A percentile compares a stretch with the other conserved stretches of the same genome.
These are phyloP conservation scores for Drosophila kurseongensis DNA, from an alignment of 1,140 invertebrate genomes.

Conservation along the genomic window DNA sequence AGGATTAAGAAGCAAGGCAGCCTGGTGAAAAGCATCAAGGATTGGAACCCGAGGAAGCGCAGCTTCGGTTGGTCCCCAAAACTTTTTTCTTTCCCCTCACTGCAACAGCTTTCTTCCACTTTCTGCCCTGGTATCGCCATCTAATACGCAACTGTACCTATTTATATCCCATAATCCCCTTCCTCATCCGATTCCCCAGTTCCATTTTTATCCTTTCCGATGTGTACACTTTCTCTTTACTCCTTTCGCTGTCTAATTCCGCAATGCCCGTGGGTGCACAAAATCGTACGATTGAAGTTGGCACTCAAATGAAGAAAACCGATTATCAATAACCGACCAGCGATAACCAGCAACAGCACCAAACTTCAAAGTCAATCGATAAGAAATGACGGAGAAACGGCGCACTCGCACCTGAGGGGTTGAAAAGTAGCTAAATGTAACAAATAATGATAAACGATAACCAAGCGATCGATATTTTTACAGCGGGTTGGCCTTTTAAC, in stretches of 20 bases:
- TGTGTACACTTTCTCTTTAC: conserved; percentile 1
- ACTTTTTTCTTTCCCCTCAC: conserved; percentile 25
- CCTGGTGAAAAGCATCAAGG: conserved; percentile 11
- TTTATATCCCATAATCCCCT: neutral
- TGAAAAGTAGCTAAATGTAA: conserved; percentile 22
- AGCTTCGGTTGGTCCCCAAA: conserved; percentile 61
- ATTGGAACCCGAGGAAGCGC: conserved; percentile 40
- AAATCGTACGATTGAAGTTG: conserved; percentile 37
- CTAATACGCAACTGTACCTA: conserved; percentile 11
- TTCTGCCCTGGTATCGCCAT: conserved; percentile 16
- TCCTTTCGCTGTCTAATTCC: conserved; percentile 11
- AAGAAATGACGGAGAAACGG: neutral
- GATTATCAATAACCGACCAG: conserved; percentile 12
- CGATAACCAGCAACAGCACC: conserved; percentile 35
- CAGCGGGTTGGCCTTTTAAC: conserved; percentile 20
- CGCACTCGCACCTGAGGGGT: conserved; percentile 30
- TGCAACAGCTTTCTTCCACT: conserved; percentile 23
- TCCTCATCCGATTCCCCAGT: neutral
- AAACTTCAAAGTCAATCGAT: conserved; percentile 5
- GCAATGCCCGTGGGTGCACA: conserved; percentile 33
- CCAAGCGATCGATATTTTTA: conserved; percentile 20
- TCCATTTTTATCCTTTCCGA: neutral
- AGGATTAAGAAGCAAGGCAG: conserved; percentile 34
- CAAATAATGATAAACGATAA: conserved; percentile 13
- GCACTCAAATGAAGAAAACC: conserved; percentile 25